phyloP scores from a whole-genome alignment of 2,113 vertebrate species.

The Etheostoma cragini region DNA sequence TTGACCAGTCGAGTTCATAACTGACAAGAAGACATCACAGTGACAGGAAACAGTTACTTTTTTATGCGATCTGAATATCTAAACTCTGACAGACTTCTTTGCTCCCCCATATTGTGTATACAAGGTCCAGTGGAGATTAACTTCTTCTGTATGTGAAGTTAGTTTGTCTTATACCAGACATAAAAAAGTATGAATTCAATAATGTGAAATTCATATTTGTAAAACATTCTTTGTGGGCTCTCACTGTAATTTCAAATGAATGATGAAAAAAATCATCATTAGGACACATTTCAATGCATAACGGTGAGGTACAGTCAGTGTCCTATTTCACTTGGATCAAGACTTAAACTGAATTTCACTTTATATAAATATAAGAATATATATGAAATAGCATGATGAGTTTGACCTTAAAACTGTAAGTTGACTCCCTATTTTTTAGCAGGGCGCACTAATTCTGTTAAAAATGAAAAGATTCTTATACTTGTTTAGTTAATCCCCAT shows the following conservation, averaged over 20 bases:
- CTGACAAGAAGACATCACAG: conserved; percentile 61
- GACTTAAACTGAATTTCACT: conserved; percentile 1
- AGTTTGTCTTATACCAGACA: background rate
- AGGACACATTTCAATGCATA: background rate
- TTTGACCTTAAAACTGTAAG: background rate
- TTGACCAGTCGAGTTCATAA: conserved; percentile 41
- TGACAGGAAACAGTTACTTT: conserved; percentile 53
- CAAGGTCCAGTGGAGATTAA: conserved; percentile 22
- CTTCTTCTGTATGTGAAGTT: conserved; percentile 6
- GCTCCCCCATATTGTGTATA: conserved; percentile 31
- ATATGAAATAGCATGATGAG: background rate
- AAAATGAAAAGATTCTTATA: no score
- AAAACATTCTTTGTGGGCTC: background rate
- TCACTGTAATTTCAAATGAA: conserved; percentile 2
- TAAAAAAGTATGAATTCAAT: conserved; percentile 4
- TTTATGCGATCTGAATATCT: conserved; percentile 30
- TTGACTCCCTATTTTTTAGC: background rate
- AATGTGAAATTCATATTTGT: conserved; percentile 19
- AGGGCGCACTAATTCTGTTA: no score
- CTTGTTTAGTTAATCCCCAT: no score
- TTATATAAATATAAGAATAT: background rate
- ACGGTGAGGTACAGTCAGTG: background rate
- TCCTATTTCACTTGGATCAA: background rate
- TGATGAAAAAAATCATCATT: background rate
- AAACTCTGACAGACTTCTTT: conserved; percentile 36